Evolutionary conservation across 2,888 invertebrate genomes (phyloP).

Genomic region (Pachycephus smyrnensis): DNA sequence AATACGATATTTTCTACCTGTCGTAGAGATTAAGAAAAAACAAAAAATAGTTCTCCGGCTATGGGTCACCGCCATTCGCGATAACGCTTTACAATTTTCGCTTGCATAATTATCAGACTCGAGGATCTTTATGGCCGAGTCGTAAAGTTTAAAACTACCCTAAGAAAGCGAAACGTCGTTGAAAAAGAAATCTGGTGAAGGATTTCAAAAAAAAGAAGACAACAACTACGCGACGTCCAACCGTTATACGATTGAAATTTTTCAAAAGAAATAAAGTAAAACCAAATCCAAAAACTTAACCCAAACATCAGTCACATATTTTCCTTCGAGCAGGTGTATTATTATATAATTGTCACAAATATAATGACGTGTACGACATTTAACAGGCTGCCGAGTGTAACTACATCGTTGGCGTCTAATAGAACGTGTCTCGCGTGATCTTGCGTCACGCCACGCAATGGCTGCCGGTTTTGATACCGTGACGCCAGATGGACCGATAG

Average conservation of each 20-base stretch:
- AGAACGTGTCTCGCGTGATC: constrained; percentile 36
- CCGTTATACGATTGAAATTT: neutral
- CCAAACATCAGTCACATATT: neutral
- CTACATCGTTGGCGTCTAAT: constrained; percentile 46
- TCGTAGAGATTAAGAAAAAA: constrained; percentile 28
- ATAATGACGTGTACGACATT: constrained; percentile 50
- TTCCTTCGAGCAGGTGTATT: constrained; percentile 18
- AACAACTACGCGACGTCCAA: neutral
- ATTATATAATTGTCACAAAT: constrained; percentile 48
- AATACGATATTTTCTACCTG: constrained; percentile 11
- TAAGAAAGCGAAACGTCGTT: constrained; percentile 33
- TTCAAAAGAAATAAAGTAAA: too few relatives aligned
- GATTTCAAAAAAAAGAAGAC: neutral
- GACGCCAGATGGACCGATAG: constrained; percentile 4
- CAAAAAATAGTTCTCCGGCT: constrained; percentile 2
- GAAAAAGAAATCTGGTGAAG: neutral
- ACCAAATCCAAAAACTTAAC: neutral
- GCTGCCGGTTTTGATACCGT: neutral
- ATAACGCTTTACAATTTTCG: constrained; percentile 51
- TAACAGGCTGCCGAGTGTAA: constrained; percentile 42
- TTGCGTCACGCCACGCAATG: constrained; percentile 30
- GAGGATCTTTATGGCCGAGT: constrained; percentile 52
- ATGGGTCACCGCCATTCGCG: constrained; percentile 12
- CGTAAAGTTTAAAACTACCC: constrained; percentile 49
- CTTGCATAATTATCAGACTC: constrained; percentile 52